Evolutionary conservation across 2,888 invertebrate genomes (phyloP).

Genomic region (Drosophila subquinaria): DNA sequence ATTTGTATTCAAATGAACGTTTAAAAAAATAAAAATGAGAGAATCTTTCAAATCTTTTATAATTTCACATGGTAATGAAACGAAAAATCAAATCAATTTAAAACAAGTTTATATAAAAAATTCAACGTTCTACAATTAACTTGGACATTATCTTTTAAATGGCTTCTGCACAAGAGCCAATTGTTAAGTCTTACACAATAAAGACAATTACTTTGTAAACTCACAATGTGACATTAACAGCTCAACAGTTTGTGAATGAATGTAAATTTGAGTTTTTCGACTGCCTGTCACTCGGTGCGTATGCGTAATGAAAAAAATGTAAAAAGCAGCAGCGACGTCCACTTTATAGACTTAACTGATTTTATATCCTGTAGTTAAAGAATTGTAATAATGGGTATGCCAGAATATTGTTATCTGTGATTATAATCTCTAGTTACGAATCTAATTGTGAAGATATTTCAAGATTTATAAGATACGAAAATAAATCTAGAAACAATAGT

Average conservation of each 20-base stretch:
- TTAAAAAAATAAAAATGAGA: conserved; percentile 23
- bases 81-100: neutral
- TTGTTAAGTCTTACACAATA: conserved; percentile 47
- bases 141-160: conserved; percentile 11
- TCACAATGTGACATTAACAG: conserved; percentile 45
- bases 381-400: neutral
- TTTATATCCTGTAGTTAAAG: conserved; percentile 1
- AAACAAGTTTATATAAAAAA: neutral
- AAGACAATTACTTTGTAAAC: conserved; percentile 51
- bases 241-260: conserved; percentile 37
- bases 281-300: conserved; percentile 60
- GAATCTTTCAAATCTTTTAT: neutral
- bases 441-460: too few species aligned
- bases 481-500: neutral
- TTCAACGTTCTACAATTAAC: neutral
- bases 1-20: neutral
- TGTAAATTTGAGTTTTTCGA: conserved; percentile 27
- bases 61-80: neutral
- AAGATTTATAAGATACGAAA: neutral
- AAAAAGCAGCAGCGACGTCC: conserved; percentile 16
- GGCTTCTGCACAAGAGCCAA: neutral
- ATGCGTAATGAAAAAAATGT: conserved; percentile 36
- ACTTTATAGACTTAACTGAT: conserved; percentile 18
- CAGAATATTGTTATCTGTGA: neutral
- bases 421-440: neutral